Evolutionary conservation across 2,113 vertebrate species (phyloP).

Genomic region (Lipophrys pholis): DNA sequence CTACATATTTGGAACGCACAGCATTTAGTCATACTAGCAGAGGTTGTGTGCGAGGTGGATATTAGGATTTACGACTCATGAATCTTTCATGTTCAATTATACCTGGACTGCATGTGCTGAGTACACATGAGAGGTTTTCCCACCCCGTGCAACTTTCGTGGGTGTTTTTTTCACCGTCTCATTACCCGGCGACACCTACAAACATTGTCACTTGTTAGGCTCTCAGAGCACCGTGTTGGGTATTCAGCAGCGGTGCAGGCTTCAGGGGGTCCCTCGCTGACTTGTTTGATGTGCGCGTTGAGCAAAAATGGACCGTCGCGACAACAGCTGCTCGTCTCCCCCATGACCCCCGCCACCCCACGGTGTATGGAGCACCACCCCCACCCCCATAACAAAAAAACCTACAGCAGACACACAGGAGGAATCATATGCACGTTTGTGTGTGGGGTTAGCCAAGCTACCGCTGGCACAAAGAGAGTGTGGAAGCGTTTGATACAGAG

Average conservation of each 20-base stretch:
- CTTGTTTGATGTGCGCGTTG: conserved; percentile 46
- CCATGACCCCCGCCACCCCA: conserved; percentile 14
- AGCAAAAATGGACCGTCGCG: conserved; percentile 55
- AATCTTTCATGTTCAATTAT: background rate
- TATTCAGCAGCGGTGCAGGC: conserved; percentile 52
- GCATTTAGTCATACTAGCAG: conserved; percentile 15
- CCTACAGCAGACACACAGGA: background rate
- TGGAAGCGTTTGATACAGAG: conserved; percentile 21
- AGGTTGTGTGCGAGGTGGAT: background rate
- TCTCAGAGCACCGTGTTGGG: conserved; percentile 36
- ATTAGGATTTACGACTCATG: conserved; percentile 22
- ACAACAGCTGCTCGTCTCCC: conserved; percentile 60
- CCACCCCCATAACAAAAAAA: conserved; percentile 7
- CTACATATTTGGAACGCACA: conserved; percentile 34
- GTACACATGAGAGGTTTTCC: background rate
- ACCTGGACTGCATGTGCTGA: too few species aligned
- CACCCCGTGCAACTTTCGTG: background rate
- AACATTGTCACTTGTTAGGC: conserved; percentile 26
- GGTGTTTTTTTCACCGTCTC: background rate
- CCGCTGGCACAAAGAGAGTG: conserved; percentile 17
- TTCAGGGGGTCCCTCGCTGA: conserved; percentile 31
- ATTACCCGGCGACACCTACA: background rate
- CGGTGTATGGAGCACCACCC: background rate
- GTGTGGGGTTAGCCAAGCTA: conserved; percentile 17
- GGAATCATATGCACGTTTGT: conserved; percentile 19